Base-by-base conservation (phyloP, 23 tunicate genomes). In the Phallusia fumigata region DNA sequence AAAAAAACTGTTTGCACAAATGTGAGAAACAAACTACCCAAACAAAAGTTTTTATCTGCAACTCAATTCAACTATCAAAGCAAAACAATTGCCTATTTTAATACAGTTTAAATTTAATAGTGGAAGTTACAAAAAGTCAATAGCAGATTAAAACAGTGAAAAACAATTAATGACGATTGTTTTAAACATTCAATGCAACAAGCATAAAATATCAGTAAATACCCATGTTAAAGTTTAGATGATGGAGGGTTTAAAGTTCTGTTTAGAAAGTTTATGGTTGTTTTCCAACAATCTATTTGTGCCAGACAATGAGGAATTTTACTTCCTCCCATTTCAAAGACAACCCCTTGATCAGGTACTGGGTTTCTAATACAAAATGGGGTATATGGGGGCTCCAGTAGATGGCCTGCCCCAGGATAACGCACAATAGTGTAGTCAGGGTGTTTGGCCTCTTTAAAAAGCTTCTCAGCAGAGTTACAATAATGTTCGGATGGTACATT, bases 281-380 rank as follows among this genome's bases (percentile, higher is more conserved):
- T 64, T 11, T 3, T 79, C 98, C 98, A 93, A 13, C 90, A 77
- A 26, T 88, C 65, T 64, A 73, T 74, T 77, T 93, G 98, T 8
- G 98, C 98, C 28, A 30, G 31, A 32, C 90, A 83, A 52, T 93
- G 98, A 22, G 88, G 77, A 24, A 30, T 34, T 32, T 47, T 72
- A 18, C 78, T 75, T 12, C 98, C 98, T 33, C 98, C 98, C 84
- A 83, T 83, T 21, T 78, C 78, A 50, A 73, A 18, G 13, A 50
- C 28, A 21, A 21, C 69, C 26, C 28, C 28, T 3, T 6, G 13
- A 11, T 0, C 0, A 45, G 53, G 36, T 26, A 10, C 53, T 65
- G 35, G 18, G 0, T 74, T 78, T 26, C 33, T 36, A 16, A 13
- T 1, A 36, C 84, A 73, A 50, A 36, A 78, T 2, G 75, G 75